Conservation (phyloP, 2,888 invertebrate genomes). For the Tenthredo livida region DNA sequence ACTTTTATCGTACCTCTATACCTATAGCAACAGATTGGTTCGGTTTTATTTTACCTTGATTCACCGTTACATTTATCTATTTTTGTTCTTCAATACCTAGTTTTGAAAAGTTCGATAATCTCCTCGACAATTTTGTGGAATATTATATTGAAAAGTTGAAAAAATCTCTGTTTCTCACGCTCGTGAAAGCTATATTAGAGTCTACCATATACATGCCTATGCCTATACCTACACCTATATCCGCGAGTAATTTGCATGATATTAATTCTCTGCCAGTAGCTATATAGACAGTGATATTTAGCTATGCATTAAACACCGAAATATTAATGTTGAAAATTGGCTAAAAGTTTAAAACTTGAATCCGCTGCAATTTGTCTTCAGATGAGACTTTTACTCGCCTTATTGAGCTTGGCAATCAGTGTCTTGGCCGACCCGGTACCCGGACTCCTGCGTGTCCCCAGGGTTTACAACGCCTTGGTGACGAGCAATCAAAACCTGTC, state of each 20-base stretch:
- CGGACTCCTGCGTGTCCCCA: slow-evolving; percentile 84
- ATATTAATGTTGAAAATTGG: neutral
- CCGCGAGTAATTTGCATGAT: neutral
- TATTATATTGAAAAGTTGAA: neutral
- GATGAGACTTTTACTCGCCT: slow-evolving; percentile 63
- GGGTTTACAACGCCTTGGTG: slow-evolving; percentile 90
- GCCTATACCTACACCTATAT: neutral
- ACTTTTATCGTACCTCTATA: neutral
- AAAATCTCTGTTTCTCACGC: neutral
- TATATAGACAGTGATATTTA: neutral
- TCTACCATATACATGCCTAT: too few species aligned
- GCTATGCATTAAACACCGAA: neutral
- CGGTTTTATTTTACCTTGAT: neutral
- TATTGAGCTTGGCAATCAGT: slow-evolving; percentile 65
- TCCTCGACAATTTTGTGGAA: neutral
- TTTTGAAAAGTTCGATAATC: too few species aligned
- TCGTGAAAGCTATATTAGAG: slow-evolving; percentile 35
- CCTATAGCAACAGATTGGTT: neutral
- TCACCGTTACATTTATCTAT: neutral
- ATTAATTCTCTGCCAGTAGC: slow-evolving; percentile 8
- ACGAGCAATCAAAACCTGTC: slow-evolving; percentile 88
- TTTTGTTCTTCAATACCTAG: neutral
- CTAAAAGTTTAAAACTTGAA: neutral
- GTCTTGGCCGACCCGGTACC: slow-evolving; percentile 73
- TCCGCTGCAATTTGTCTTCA: slow-evolving; percentile 54